phyloP scores from a whole-genome alignment of 1,140 invertebrate genomes.

The Agrilus planipennis region DNA sequence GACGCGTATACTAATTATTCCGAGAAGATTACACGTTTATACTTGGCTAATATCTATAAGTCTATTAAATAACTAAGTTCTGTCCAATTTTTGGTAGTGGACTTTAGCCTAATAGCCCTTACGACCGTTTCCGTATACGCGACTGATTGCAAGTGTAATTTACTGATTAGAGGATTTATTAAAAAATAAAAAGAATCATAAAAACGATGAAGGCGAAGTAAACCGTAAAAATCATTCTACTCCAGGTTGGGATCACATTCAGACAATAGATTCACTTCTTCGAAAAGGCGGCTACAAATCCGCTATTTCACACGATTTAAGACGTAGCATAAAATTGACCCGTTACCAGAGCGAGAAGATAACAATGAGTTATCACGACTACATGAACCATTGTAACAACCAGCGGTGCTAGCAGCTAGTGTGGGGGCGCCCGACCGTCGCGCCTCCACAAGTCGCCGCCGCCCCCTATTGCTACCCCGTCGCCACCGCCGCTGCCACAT shows the following conservation, averaged over 20 bases:
- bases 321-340: constrained; percentile 82
- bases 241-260: constrained; percentile 89
- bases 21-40: no score
- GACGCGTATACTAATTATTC: no score
- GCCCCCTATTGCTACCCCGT: constrained; percentile 6
- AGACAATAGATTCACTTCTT: constrained; percentile 95
- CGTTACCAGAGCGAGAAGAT: constrained; percentile 89
- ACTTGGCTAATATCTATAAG: no score
- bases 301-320: constrained; percentile 73
- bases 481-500: constrained; percentile 11
- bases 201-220: no score
- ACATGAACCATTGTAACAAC: constrained; percentile 49
- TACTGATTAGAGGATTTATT: no score
- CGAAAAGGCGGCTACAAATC: constrained; percentile 95
- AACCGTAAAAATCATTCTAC: no score
- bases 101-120: no score
- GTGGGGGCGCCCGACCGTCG: constrained; percentile 25
- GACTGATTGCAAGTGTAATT: no score
- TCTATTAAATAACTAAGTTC: no score
- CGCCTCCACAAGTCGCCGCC: constrained; percentile 19
- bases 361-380: constrained; percentile 72
- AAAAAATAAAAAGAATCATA: no score
- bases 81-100: no score
- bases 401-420: constrained; percentile 47
- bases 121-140: no score